These are phyloP conservation scores for Tamandua tetradactyla DNA, from an alignment of 2,797 vertebrate species.

Conservation along the genomic window DNA sequence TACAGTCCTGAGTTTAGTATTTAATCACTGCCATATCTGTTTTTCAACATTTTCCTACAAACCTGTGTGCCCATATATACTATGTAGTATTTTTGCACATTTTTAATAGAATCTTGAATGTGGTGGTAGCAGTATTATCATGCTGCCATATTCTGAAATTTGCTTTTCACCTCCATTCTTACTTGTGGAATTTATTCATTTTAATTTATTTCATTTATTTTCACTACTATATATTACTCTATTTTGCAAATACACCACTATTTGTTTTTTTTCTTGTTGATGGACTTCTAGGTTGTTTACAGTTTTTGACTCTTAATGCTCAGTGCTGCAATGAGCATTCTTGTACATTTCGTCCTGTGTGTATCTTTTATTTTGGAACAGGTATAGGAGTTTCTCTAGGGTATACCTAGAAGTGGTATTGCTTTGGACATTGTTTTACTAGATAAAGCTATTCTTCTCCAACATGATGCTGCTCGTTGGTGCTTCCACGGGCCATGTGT, in stretches of 20 bases:
- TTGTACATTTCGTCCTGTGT: background rate
- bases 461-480: rapidly evolving
- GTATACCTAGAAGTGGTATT: background rate
- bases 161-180: background rate
- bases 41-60: background rate
- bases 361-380: background rate
- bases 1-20: background rate
- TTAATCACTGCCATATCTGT: background rate
- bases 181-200: background rate
- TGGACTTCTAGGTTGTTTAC: background rate
- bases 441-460: background rate
- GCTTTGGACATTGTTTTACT: background rate
- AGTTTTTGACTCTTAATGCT: background rate
- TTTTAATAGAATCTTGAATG: constrained; percentile 4
- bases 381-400: background rate
- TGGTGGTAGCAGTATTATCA: background rate
- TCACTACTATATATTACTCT: background rate
- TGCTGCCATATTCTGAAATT: constrained; percentile 10
- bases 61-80: background rate
- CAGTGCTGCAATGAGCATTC: background rate
- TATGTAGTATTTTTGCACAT: background rate
- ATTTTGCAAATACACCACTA: background rate
- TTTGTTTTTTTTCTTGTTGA: background rate
- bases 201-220: background rate
- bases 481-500: background rate